phyloP scores from a whole-genome alignment of 2,888 invertebrate species.

The Drosophila setosimentum region DNA sequence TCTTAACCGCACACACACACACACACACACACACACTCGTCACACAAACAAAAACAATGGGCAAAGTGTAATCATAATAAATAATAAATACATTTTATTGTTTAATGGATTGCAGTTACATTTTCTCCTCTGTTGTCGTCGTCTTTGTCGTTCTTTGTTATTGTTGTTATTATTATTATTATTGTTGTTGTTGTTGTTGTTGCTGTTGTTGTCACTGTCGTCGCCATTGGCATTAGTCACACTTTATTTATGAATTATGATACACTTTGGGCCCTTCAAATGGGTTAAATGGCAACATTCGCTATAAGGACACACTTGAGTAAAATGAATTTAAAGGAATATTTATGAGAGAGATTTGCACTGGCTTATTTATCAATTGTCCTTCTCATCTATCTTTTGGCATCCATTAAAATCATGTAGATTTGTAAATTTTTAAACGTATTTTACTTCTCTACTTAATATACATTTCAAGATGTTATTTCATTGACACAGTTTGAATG shows the following conservation, averaged over 20 bases:
- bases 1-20: conserved; percentile 4
- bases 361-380: background rate
- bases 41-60: conserved; percentile 52
- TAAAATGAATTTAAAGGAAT: background rate
- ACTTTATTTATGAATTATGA: conserved; percentile 80
- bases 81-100: conserved; percentile 82
- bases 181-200: conserved; percentile 7
- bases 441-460: background rate
- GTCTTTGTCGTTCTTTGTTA: conserved; percentile 11
- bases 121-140: conserved; percentile 45
- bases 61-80: conserved; percentile 78
- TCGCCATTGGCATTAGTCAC: conserved; percentile 77
- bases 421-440: background rate
- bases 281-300: conserved; percentile 38
- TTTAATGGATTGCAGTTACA: conserved; percentile 81
- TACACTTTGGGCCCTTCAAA: conserved; percentile 58
- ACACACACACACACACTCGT: background rate
- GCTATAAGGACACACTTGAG: conserved; percentile 13
- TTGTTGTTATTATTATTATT: conserved; percentile 5
- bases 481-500: background rate
- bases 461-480: background rate
- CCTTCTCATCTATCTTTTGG: background rate
- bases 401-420: background rate
- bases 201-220: conserved; percentile 39
- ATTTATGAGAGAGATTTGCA: background rate